A percentile compares a stretch with the other conserved stretches of the same genome.
Conservation (phyloP, 2,888 invertebrate species). For the Ennomos quercinarius region DNA sequence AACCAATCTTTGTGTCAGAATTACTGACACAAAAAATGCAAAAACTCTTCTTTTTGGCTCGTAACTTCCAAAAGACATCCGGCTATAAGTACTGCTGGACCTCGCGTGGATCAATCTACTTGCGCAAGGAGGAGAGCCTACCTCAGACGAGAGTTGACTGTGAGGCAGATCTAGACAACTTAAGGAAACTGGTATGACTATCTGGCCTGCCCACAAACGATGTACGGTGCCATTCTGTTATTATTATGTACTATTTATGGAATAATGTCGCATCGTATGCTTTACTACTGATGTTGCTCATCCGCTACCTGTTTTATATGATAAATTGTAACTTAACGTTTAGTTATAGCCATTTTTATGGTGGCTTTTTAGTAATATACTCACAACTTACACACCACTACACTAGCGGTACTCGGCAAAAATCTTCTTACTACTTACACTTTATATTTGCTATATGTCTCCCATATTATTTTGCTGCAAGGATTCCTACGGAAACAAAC, state of each 20-base stretch:
- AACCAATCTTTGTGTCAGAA: conserved; percentile 30
- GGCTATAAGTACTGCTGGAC: conserved; percentile 32
- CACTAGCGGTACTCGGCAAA: not conserved
- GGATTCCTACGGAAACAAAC: too few species aligned
- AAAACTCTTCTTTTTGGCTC: conserved; percentile 24
- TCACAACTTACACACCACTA: not conserved
- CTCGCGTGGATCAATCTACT: conserved; percentile 25
- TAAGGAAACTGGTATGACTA: conserved; percentile 2
- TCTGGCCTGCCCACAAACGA: too few species aligned
- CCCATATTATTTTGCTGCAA: not conserved
- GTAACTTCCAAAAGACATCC: conserved; percentile 22
- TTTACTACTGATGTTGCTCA: too few species aligned
- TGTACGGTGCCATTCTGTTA: too few species aligned
- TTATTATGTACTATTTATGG: too few species aligned
- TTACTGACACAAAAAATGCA: conserved; percentile 27
- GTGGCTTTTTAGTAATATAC: not conserved
- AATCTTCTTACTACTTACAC: too few species aligned
- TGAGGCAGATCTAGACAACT: conserved; percentile 16
- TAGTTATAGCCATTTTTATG: not conserved
- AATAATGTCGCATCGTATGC: too few species aligned
- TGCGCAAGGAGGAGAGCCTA: conserved; percentile 8
- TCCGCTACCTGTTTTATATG: not conserved
- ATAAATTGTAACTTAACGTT: not conserved
- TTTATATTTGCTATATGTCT: too few species aligned
- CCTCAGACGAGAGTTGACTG: conserved; percentile 11